Evolutionary conservation across 1,140 invertebrate genomes (phyloP).

Genomic region (Phymastichus coffea): DNA sequence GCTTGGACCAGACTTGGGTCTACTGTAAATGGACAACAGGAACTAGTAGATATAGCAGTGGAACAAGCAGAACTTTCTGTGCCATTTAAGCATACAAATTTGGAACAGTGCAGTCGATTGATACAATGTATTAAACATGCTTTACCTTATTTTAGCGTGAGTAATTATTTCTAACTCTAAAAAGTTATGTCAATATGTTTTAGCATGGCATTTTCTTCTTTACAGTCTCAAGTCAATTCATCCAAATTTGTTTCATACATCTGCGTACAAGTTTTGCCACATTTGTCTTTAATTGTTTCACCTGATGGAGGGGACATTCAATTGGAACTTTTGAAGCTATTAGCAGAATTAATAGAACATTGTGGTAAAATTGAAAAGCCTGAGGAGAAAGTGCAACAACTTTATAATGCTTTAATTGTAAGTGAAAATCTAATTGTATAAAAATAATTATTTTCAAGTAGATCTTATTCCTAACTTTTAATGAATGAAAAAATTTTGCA

Average conservation of each 20-base stretch:
- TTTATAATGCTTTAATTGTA: constrained; percentile 80
- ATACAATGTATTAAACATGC: constrained; percentile 83
- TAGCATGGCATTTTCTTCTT: constrained; percentile 36
- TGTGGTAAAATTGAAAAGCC: constrained; percentile 75
- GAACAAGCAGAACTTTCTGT: constrained; percentile 77
- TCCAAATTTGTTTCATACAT: constrained; percentile 84
- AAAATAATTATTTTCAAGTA: constrained; percentile 1
- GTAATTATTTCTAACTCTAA: constrained; percentile 40
- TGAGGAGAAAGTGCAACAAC: constrained; percentile 70
- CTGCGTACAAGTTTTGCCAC: constrained; percentile 80
- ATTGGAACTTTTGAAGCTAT: constrained; percentile 80
- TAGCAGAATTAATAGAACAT: constrained; percentile 81
- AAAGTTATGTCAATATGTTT: neutral
- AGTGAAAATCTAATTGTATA: constrained; percentile 45
- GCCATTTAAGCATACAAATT: constrained; percentile 75
- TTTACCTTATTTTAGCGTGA: constrained; percentile 85
- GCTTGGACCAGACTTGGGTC: constrained; percentile 77
- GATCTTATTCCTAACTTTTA: too few species aligned
- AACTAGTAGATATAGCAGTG: constrained; percentile 80
- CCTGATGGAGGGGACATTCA: constrained; percentile 71
- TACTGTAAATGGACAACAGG: constrained; percentile 79
- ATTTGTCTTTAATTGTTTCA: constrained; percentile 57
- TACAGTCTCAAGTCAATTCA: constrained; percentile 83
- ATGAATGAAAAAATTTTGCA: too few species aligned
- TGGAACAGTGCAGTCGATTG: constrained; percentile 76